A percentile compares a stretch with the other conserved stretches of the same genome.
phyloP scores from a whole-genome alignment of 2,888 invertebrate genomes.

The Malthinus seriepunctatus region DNA sequence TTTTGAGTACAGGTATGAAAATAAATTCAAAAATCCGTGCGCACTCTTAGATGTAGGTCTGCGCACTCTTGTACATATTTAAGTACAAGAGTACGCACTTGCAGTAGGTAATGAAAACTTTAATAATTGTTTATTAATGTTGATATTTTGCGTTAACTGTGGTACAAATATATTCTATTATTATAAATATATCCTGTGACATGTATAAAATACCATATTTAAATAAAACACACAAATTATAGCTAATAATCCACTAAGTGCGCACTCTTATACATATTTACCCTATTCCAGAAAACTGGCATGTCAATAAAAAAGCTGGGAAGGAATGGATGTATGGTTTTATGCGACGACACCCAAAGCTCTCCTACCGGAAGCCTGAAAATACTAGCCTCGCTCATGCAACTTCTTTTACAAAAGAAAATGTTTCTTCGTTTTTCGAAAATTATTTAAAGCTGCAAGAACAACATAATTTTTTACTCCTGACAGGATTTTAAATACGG shows the following conservation, averaged over 20 bases:
- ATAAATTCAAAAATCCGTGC: too few species aligned
- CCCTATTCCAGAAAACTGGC: too few species aligned
- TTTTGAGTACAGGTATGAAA: too few species aligned
- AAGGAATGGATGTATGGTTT: too few species aligned
- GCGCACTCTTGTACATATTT: too few species aligned
- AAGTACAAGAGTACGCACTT: neutral
- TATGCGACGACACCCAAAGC: conserved; percentile 17
- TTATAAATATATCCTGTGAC: too few species aligned
- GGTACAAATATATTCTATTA: too few species aligned
- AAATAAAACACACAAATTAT: neutral
- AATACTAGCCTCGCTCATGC: conserved; percentile 28
- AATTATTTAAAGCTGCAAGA: neutral
- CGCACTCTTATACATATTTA: too few species aligned
- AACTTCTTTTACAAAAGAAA: conserved; percentile 5
- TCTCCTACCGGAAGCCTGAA: conserved; percentile 26
- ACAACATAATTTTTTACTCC: conserved; percentile 21
- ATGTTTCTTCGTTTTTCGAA: neutral
- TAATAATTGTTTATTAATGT: neutral
- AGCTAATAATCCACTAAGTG: neutral
- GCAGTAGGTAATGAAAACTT: neutral
- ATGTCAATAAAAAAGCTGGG: too few species aligned
- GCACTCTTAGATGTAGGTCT: too few species aligned
- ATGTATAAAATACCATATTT: neutral
- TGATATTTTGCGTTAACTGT: neutral
- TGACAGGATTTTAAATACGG: too few species aligned